These are phyloP conservation scores for Leptopilina boulardi DNA, from an alignment of 1,140 invertebrate species.

Conservation along the genomic window DNA sequence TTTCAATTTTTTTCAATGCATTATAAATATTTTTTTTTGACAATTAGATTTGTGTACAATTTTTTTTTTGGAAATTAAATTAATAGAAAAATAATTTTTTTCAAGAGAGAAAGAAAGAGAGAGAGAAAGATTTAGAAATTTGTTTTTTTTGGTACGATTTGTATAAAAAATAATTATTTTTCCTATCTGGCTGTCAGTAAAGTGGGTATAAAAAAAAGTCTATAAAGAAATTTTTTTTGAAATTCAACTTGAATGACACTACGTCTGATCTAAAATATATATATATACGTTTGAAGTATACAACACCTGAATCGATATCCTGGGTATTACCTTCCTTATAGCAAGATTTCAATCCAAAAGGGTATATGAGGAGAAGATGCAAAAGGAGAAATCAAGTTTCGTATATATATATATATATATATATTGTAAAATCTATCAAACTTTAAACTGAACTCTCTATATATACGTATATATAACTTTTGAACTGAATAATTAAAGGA, in stretches of 20 bases:
- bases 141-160: too few relatives aligned
- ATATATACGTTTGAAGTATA: not conserved
- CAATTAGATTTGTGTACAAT: too few relatives aligned
- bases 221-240: not conserved
- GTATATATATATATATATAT: too few relatives aligned
- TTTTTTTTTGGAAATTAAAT: too few relatives aligned
- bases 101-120: too few relatives aligned
- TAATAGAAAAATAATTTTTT: too few relatives aligned
- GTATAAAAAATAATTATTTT: not conserved
- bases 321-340: not conserved
- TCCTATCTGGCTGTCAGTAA: not conserved
- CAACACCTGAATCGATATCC: not conserved
- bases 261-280: not conserved
- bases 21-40: too few relatives aligned
- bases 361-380: not conserved
- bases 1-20: too few relatives aligned
- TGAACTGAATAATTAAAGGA: not conserved
- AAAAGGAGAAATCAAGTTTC: not conserved
- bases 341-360: not conserved
- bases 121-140: too few relatives aligned
- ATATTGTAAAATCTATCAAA: conserved; percentile 9
- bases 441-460: not conserved
- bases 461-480: too few relatives aligned
- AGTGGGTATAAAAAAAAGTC: not conserved
- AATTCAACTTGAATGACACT: not conserved